A percentile compares a stretch with the other conserved stretches of the same genome.
Evolutionary conservation across 1,140 invertebrate genomes (phyloP).

Genomic region (Telenomus remus): DNA sequence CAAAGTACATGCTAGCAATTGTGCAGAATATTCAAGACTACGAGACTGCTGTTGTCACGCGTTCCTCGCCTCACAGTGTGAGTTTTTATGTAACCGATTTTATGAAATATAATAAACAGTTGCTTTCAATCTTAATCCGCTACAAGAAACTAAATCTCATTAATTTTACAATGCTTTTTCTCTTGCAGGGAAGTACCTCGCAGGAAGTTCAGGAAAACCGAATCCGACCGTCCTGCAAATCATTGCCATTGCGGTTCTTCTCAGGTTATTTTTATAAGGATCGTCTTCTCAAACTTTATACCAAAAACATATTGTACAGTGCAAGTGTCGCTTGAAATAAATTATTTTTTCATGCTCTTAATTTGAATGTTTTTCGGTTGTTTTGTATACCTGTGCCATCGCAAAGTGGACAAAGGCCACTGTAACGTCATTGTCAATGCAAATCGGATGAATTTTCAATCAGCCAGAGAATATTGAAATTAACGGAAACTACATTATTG

Average conservation of each 20-base stretch:
- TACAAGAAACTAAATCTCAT: background rate
- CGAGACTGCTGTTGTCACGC: slow-evolving; percentile 82
- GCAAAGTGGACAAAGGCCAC: slow-evolving; percentile 14
- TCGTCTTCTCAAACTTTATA: slow-evolving; percentile 29
- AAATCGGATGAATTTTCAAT: slow-evolving; percentile 33
- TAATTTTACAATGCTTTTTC: slow-evolving; percentile 20
- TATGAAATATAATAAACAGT: slow-evolving; percentile 1
- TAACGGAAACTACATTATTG: slow-evolving; percentile 16
- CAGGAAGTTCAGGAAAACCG: slow-evolving; percentile 54
- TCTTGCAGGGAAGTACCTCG: slow-evolving; percentile 69
- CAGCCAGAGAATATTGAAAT: slow-evolving; percentile 5
- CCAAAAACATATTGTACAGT: slow-evolving; percentile 55
- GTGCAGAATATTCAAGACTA: slow-evolving; percentile 79
- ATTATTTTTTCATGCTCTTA: slow-evolving; percentile 52
- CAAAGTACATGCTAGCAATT: slow-evolving; percentile 78
- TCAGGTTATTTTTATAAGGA: slow-evolving; percentile 52
- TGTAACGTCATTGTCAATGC: slow-evolving; percentile 30
- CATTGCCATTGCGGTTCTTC: slow-evolving; percentile 48
- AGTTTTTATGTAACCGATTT: slow-evolving; percentile 64
- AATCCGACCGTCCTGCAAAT: slow-evolving; percentile 28
- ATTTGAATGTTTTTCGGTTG: background rate
- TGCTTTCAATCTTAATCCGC: background rate
- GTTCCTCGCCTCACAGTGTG: slow-evolving; percentile 78
- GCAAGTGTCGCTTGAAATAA: slow-evolving; percentile 47
- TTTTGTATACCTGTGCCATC: too few relatives aligned